Evolutionary conservation across 2,113 vertebrate genomes (phyloP), one percentile per base, ranked within the genome.

Genomic region (Pica pica): DNA sequence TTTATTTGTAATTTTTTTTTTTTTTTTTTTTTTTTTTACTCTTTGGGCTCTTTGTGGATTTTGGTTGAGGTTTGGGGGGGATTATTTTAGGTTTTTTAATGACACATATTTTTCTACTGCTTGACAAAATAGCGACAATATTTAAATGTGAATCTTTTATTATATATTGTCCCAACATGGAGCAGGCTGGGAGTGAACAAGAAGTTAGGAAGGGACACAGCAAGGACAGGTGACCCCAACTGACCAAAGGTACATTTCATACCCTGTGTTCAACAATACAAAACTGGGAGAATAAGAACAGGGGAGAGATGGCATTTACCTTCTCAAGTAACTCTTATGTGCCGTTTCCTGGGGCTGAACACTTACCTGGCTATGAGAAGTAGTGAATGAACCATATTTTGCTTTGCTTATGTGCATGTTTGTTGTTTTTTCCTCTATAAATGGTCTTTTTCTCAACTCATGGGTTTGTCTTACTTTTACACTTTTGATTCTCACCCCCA

Each of bases 371-470:
- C 15, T 13, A 28, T n/a, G 13, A 41, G 15, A 69, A 80, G 24
- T 4, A 16, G 42, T 33, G 44, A 69, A 53, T 19, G 0, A 85
- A 81, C 42, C 8, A 14, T 70, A 2, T 9, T 79, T 47, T 33
- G 2, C 5, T 68, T 74, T 68, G 10, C n/a, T 55, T 83, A 7
- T 26, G 1, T 8, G 3, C 5, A 7, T 3, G 2, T 19, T 64
- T 64, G 16, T 42, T 70, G 39, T 49, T 31, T 39, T 33, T 35
- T 63, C 11, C 2, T 10, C 5, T 28, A 10, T 41, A n/a, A 63
- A 57, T 6, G 8, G 5, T 31, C 18, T 28, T 41, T 73, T 37
- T 30, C 30, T 68, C 27, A 74, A 17, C 3, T 5, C 16, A 33
- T 0, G 0, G 13, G 5, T 17, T 47, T 71, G 89, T 68, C 47